A percentile compares a stretch with the other conserved stretches of the same genome.
phyloP scores from a whole-genome alignment of 2,888 invertebrate species.

The Nephrotoma flavescens region DNA sequence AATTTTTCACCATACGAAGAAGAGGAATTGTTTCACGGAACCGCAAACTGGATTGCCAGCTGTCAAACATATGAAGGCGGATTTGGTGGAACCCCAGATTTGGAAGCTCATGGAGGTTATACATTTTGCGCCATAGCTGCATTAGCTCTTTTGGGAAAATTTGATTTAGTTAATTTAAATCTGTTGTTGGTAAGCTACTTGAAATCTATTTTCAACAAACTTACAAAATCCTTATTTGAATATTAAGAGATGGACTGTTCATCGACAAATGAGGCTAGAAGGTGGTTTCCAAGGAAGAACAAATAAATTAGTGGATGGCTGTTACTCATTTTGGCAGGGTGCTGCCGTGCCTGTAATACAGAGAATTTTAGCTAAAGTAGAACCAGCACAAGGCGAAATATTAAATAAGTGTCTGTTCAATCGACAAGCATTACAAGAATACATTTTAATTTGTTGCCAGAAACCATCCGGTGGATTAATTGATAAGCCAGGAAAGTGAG shows the following conservation, averaged over 20 bases:
- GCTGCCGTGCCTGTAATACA: conserved; percentile 81
- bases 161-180: conserved; percentile 58
- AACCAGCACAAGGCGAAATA: conserved; percentile 11
- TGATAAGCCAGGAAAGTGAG: conserved; percentile 93
- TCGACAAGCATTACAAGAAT: conserved; percentile 83
- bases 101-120: conserved; percentile 99
- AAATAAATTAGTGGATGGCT: conserved; percentile 96
- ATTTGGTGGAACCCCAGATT: conserved; percentile 82
- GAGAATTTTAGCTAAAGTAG: conserved; percentile 41
- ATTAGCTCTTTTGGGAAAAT: conserved; percentile 64
- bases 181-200: conserved; percentile 43
- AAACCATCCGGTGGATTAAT: conserved; percentile 72
- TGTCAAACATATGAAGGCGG: conserved; percentile 99
- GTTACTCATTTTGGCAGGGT: conserved; percentile 99
- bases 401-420: conserved; percentile 46
- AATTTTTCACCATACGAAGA: conserved; percentile 54
- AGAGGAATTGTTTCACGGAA: conserved; percentile 63
- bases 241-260: conserved; percentile 66
- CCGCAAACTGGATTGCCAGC: conserved; percentile 83
- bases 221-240: conserved; percentile 10
- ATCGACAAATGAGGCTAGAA: conserved; percentile 84
- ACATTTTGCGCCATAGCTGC: conserved; percentile 93
- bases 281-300: conserved; percentile 97
- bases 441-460: conserved; percentile 88
- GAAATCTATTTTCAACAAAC: conserved; percentile 2